Evolutionary conservation across 1,140 invertebrate species (phyloP).

Genomic region (Drosophila sulfurigaster): DNA sequence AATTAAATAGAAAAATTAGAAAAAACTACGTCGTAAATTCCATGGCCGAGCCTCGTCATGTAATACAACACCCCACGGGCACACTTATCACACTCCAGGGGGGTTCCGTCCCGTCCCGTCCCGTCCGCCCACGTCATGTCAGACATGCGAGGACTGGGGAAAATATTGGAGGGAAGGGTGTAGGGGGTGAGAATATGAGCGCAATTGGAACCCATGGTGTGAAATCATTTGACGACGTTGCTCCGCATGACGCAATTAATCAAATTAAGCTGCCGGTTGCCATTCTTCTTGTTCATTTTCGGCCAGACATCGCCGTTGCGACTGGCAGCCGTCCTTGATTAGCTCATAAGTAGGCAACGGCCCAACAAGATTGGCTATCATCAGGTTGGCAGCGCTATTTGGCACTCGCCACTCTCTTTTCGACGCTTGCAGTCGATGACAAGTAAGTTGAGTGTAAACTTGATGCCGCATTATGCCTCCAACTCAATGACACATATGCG

Average conservation of each 20-base stretch:
- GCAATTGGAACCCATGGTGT: constrained; percentile 48
- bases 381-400: constrained; percentile 24
- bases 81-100: constrained; percentile 74
- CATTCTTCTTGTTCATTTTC: constrained; percentile 23
- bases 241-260: constrained; percentile 77
- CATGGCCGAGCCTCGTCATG: constrained; percentile 54
- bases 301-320: not conserved
- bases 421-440: not conserved
- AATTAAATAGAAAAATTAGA: constrained; percentile 81
- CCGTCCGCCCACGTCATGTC: constrained; percentile 4
- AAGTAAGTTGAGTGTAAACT: constrained; percentile 1
- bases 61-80: constrained; percentile 66
- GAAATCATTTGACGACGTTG: constrained; percentile 76
- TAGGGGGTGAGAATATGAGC: not conserved
- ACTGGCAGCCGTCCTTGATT: constrained; percentile 42
- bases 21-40: constrained; percentile 79
- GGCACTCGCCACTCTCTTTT: not conserved
- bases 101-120: not conserved
- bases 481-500: not conserved
- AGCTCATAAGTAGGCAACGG: constrained; percentile 58
- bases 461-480: not conserved
- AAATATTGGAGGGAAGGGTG: not conserved
- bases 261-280: constrained; percentile 62
- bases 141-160: constrained; percentile 19
- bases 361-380: constrained; percentile 1